Conservation (phyloP, 2,113 vertebrate species). For the Leptosomus discolor region DNA sequence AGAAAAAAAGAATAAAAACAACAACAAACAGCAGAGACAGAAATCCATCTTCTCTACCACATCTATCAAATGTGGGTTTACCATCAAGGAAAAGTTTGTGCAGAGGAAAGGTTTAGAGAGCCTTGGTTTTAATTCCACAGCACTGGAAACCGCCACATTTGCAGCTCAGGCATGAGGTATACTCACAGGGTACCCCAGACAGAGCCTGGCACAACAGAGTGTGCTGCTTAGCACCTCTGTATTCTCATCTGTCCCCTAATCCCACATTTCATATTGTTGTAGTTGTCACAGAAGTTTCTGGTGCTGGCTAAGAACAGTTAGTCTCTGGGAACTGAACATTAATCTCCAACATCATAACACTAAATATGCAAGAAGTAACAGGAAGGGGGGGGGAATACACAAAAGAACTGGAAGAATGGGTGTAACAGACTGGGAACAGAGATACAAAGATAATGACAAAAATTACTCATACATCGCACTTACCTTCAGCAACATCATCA, state of each 20-base stretch:
- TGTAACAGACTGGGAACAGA: neutral
- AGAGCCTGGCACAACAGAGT: neutral
- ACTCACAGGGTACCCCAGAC: neutral
- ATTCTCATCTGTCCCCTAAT: neutral
- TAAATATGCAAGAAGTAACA: neutral
- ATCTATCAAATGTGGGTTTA: neutral
- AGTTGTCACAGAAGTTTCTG: neutral
- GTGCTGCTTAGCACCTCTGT: neutral
- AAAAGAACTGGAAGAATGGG: neutral
- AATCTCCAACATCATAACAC: neutral
- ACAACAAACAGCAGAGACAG: neutral
- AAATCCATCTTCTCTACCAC: neutral
- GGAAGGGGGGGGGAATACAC: too few relatives aligned
- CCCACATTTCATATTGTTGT: fast-evolving
- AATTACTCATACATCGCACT: neutral
- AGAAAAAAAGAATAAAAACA: neutral
- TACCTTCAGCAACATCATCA: conserved; percentile 94
- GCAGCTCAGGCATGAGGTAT: neutral
- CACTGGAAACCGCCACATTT: fast-evolving
- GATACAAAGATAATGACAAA: neutral
- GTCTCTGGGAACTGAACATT: neutral
- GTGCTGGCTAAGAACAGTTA: neutral
- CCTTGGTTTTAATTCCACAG: neutral
- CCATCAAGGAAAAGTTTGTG: neutral
- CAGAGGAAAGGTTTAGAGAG: neutral